Evolutionary conservation across 2,113 vertebrate species (phyloP), one percentile per base, ranked within the genome.

Genomic region (Indicator maculatus): DNA sequence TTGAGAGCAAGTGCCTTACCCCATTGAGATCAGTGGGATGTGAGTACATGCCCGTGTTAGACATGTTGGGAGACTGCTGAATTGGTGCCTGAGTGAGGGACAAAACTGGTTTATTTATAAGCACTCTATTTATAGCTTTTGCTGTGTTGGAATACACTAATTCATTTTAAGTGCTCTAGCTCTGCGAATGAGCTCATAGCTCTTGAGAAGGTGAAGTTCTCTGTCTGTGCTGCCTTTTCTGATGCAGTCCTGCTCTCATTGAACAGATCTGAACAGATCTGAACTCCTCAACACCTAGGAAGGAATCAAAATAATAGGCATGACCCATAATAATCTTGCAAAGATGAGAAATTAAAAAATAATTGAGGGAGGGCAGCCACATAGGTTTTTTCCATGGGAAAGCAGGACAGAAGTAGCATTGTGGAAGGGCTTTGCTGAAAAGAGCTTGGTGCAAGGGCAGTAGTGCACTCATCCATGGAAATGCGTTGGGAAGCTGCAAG

Each of bases 91-190:
- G 83, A 93, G 93, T 0, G 1, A 95, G 94, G 85, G 91, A 95
- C 79, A 88, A 95, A 95, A 93, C 91, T 91, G 77, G 80, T 95
- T 95, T 97, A 96, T 97, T 97, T 97, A 95, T 95, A 96, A 95
- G 93, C 58, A 33, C 65, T 81, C 94, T 97, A 95, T 95, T 94
- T 93, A 93, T 94, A 95, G 86, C 73, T 94, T 95, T 95, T 93
- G 86, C 94, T 96, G 94, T 95, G 92, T 86, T 95, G 92, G 93
- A 97, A 94, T 90, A 94, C 94, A 90, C 88, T 96, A 96, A 95
- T 86, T 96, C 94, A 95, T 95, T 95, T 93, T 96, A 97, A 95
- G 93, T 96, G 92, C 93, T 94, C 90, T 86, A 45, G 93, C 93
- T 91, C 83, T 73, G 88, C 17, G 2, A 83, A 86, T 95, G 91